These are phyloP conservation scores for Tortrix viridana DNA, from an alignment of 2,888 invertebrate species.

Conservation along the genomic window DNA sequence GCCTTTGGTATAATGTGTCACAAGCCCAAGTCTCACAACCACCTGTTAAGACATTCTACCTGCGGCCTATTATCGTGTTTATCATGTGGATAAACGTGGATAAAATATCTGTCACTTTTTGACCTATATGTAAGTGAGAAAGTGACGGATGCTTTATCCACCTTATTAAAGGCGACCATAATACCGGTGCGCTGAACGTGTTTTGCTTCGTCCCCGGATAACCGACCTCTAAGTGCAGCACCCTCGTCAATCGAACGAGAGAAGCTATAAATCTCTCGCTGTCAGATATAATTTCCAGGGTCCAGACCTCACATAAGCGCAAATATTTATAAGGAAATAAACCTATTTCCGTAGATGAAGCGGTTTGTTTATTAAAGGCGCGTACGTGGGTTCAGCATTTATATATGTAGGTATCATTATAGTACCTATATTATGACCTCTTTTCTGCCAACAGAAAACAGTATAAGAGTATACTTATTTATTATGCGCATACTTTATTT, in stretches of 20 bases:
- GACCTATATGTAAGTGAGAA: too few relatives aligned
- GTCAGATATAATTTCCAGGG: constrained; percentile 28
- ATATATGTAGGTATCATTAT: too few relatives aligned
- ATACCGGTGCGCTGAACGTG: not conserved
- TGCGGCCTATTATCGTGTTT: too few relatives aligned
- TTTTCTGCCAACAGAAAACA: too few relatives aligned
- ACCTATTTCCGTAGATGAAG: not conserved
- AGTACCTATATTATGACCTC: too few relatives aligned
- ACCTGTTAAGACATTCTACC: not conserved
- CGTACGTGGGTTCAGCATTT: not conserved
- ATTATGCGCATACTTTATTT: too few relatives aligned
- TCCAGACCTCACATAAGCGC: constrained; percentile 1
- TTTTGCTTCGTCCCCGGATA: constrained; percentile 2
- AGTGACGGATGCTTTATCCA: too few relatives aligned
- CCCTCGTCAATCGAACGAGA: constrained; percentile 29
- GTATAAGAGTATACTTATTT: too few relatives aligned
- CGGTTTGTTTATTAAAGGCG: not conserved
- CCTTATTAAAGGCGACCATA: too few relatives aligned
- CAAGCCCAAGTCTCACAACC: not conserved
- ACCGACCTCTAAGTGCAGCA: constrained; percentile 11
- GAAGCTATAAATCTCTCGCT: constrained; percentile 26
- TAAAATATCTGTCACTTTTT: too few relatives aligned
- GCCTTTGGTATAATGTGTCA: not conserved
- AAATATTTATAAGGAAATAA: constrained; percentile 13
- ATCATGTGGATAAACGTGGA: too few relatives aligned